Evolutionary conservation across 2,113 vertebrate species (phyloP), one percentile per base, ranked within the genome.

Genomic region (Fulmarus glacialis): DNA sequence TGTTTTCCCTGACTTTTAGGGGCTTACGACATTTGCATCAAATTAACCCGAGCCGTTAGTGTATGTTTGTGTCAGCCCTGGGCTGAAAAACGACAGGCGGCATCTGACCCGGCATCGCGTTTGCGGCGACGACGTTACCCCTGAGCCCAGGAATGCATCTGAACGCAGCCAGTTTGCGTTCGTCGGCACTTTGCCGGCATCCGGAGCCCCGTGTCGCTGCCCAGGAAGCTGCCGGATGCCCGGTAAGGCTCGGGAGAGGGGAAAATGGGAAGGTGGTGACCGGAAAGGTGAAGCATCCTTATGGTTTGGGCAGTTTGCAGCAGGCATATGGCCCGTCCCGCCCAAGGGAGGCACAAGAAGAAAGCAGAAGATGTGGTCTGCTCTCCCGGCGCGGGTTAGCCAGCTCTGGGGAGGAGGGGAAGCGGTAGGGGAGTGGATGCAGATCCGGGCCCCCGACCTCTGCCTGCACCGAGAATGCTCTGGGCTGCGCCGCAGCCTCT

Each of bases 91-190:
- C 43, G 52, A 24, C 52, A 12, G 62, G 63, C 71, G 43, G 62
- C 42, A 4, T 62, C 75, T 70, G 60, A 77, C 24, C 53, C 12
- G 3, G 60, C 45, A 2, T 20, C 4, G 0, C 14, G 47, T 48
- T 30, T 71, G 67, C 12, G 17, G 63, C 62, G 78, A 21, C 1
- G 9, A 11, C 1, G 0, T 73, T 78, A 12, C 13, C 55, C 50
- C 32, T 85, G 64, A 42, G 83, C 2, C 0, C 4, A 0, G 60
- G 42, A 29, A 20, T 4, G 32, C 0, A 0, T 32, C 45, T 45
- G 85, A 63, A 38, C 5, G 36, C 4, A 0, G 0, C 0, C 0
- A 4, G 9, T 55, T 56, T 68, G 47, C 58, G 78, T 7, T 0
- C 5, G 50, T 45, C 1, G 0, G 56, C 13, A 62, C 56, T 6